Conservation (phyloP, 2,797 vertebrate genomes). For the Liparis tanakae region DNA sequence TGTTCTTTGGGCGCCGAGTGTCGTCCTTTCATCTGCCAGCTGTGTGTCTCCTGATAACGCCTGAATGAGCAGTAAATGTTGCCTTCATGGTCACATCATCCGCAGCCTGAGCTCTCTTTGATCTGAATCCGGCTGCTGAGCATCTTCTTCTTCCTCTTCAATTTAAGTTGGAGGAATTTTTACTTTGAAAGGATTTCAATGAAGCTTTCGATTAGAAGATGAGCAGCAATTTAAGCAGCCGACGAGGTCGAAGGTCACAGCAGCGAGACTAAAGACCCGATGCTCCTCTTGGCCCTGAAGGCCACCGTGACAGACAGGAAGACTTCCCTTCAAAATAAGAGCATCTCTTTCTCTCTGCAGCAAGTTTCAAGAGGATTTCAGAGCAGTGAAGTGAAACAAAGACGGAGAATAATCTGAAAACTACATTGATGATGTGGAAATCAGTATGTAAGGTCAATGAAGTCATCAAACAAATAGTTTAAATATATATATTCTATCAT, state of each 20-base stretch:
- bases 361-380: neutral
- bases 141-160: slow-evolving; percentile 6
- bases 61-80: slow-evolving; percentile 13
- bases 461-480: no score
- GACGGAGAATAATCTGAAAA: neutral
- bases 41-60: slow-evolving; percentile 21
- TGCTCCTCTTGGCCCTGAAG: neutral
- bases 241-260: neutral
- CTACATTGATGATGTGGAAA: neutral
- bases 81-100: slow-evolving; percentile 18
- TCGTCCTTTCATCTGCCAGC: slow-evolving; percentile 37
- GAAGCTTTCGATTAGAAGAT: neutral
- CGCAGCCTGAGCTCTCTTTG: slow-evolving; percentile 13
- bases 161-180: neutral
- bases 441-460: neutral
- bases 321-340: slow-evolving; percentile 20
- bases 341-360: neutral
- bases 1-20: neutral
- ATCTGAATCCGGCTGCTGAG: slow-evolving; percentile 14
- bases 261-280: neutral
- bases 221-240: neutral
- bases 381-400: neutral
- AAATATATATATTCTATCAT: no score
- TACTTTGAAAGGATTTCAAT: slow-evolving; percentile 2
- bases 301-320: neutral